Base-by-base conservation (phyloP, 2,888 invertebrate genomes). In the Aphidoletes aphidimyza region DNA sequence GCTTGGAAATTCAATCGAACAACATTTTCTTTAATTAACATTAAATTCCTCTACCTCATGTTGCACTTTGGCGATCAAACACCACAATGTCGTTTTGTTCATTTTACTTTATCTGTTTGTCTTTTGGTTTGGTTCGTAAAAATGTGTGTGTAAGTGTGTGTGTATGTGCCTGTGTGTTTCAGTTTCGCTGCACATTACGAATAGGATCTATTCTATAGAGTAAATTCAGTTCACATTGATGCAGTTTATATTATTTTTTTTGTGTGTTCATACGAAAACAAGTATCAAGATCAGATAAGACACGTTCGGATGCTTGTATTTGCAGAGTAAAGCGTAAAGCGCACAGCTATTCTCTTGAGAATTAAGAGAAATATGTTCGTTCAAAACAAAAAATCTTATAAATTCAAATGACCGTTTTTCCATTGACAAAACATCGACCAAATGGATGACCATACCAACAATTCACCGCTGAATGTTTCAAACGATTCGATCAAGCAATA, bases 11-110 rank as follows among this genome's bases (percentile, higher is more conserved):
- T 54, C 22, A 54, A 54, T 54, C 54, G 54, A 54, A 54, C 54
- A 54, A 54, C 54, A 54, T 54, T 54, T 54, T 54, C 54, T 54
- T 54, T 54, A 54, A 54, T 54, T 54, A 54, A 54, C 54, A 54
- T 54, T 54, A 54, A 54, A 54, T 22, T 54, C 22, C 22, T 54
- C 54, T 54, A 54, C 54, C 54, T 54, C 54, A n/a, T n/a, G n/a
- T n/a, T n/a, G n/a, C n/a, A n/a, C n/a, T n/a, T n/a, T n/a, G n/a
- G n/a, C n/a, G 6, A 39, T 11, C 22, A 54, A 54, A 54, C 54
- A 54, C 54, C n/a, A 54, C 54, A 54, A 54, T 54, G 54, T 54
- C 22, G 22, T 54, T 54, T 54, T 47, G 47, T 47, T 47, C 47
- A 19, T 9, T 47, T 47, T 17, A 19, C 47, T 54, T n/a, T 54